Percentiles rank a stretch among this genome's conserved stretches.
These are phyloP conservation scores for Bombus impatiens DNA, from an alignment of 1,140 invertebrate species.

Conservation along the genomic window DNA sequence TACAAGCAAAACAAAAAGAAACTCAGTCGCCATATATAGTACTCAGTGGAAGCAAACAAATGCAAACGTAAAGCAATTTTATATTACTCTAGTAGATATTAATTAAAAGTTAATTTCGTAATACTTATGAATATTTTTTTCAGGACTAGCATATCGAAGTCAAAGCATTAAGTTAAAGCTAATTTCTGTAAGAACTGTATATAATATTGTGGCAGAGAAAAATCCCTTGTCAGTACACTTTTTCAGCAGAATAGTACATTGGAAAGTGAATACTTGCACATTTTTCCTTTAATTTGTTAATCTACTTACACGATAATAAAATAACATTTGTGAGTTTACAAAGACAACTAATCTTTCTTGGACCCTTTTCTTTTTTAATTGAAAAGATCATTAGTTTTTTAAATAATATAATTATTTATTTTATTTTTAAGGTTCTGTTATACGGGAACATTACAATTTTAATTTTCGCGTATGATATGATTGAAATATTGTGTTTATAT, in stretches of 20 bases:
- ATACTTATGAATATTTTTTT: constrained; percentile 54
- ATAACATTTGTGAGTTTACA: constrained; percentile 23
- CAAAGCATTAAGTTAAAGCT: constrained; percentile 66
- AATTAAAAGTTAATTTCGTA: constrained; percentile 1
- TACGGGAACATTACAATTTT: constrained; percentile 19
- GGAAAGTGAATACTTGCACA: constrained; percentile 20
- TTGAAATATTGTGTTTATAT: constrained; percentile 9
- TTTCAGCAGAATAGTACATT: background rate
- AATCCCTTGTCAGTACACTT: background rate
- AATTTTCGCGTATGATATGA: constrained; percentile 2
- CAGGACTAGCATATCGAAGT: constrained; percentile 77
- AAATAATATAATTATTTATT: constrained; percentile 16
- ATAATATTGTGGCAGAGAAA: constrained; percentile 45
- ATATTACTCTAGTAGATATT: background rate
- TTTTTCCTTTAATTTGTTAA: constrained; percentile 40
- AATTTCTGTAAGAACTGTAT: constrained; percentile 44
- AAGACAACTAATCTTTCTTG: background rate
- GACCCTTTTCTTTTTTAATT: background rate
- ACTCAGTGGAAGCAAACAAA: constrained; percentile 93
- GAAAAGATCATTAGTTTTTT: background rate
- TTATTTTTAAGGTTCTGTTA: background rate
- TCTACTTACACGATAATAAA: constrained; percentile 34
- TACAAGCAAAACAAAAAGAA: constrained; percentile 98
- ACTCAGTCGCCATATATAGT: constrained; percentile 97
- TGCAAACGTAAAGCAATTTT: constrained; percentile 77